Base-by-base conservation (phyloP, 1,140 invertebrate genomes). In the Temnothorax curvispinosus region DNA sequence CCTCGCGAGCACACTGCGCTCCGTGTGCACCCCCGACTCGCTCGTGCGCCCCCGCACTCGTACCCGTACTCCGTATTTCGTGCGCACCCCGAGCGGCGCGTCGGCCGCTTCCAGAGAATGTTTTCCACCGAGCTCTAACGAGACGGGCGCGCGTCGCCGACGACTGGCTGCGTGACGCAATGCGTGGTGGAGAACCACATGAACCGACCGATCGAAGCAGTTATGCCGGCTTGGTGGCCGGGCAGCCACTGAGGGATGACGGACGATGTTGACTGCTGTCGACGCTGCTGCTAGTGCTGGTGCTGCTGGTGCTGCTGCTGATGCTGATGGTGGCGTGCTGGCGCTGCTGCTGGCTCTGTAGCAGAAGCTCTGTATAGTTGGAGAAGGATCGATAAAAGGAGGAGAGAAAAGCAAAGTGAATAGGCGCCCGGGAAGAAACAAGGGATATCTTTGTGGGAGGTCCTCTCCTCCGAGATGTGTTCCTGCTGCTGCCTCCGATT, bases 141-240 rank as follows among this genome's bases (percentile, higher is more conserved):
- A 35, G n/a, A 21, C 18, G 21, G n/a, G 41, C 27, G 50, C 62
- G n/a, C 72, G 41, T 50, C 35, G n/a, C n/a, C 52, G 69, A 38
- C 32, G 58, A 38, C 56, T 41, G 47, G 21, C 44, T 87, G 74
- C 78, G 78, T 89, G 89, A 89, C 86, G 88, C 89, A 87, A 90
- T 87, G 85, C 90, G 80, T 88, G 86, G 69, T 75, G 85, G 65
- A 74, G 75, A 81, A 76, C 44, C 65, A 62, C 64, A 56, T 50
- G n/a, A 74, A 84, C 32, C 77, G 41, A 58, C 47, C 77, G 80
- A 92, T 92, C 90, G 92, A 93, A 92, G 84, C 41, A 90, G 92
- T 93, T 92, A 91, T 93, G 92, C 93, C 94, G 94, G 94, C 94
- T 89, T 94, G 92, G 94, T 94, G 94, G 94, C 94, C 93, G 94